phyloP scores from a whole-genome alignment of 2,113 vertebrate genomes.

The Scytalopus superciliaris region DNA sequence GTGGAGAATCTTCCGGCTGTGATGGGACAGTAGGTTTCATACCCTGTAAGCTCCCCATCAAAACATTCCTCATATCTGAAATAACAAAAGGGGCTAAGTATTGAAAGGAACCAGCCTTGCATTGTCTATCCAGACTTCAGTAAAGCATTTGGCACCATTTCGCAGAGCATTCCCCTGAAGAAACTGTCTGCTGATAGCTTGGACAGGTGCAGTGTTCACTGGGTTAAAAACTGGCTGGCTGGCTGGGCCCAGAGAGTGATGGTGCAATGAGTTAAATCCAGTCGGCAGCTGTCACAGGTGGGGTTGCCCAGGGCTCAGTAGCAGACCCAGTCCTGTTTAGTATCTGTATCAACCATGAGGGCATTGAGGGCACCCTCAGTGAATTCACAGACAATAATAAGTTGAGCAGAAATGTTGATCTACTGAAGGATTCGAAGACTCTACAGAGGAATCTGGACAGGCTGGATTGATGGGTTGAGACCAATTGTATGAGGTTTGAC shows the following conservation, averaged over 20 bases:
- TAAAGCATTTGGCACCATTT: accelerated
- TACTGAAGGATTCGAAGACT: background rate
- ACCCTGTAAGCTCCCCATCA: background rate
- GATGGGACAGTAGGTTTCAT: background rate
- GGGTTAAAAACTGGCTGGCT: background rate
- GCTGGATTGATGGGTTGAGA: background rate
- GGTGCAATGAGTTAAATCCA: background rate
- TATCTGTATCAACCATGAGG: background rate
- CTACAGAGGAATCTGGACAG: background rate
- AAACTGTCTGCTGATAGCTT: background rate
- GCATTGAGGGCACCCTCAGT: background rate
- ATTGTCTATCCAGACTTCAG: background rate
- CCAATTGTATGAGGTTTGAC: background rate
- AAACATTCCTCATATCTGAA: background rate
- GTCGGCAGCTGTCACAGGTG: background rate
- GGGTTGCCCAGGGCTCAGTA: background rate
- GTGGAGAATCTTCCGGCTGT: background rate
- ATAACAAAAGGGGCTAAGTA: background rate
- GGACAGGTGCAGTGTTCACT: background rate
- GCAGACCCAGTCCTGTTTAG: background rate
- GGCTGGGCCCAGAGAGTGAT: background rate
- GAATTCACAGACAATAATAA: background rate
- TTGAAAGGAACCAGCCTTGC: background rate
- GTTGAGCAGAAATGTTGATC: background rate
- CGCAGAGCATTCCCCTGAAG: background rate